Conservation (phyloP, 2,797 vertebrate species). For the Gobionotothen gibberifrons region DNA sequence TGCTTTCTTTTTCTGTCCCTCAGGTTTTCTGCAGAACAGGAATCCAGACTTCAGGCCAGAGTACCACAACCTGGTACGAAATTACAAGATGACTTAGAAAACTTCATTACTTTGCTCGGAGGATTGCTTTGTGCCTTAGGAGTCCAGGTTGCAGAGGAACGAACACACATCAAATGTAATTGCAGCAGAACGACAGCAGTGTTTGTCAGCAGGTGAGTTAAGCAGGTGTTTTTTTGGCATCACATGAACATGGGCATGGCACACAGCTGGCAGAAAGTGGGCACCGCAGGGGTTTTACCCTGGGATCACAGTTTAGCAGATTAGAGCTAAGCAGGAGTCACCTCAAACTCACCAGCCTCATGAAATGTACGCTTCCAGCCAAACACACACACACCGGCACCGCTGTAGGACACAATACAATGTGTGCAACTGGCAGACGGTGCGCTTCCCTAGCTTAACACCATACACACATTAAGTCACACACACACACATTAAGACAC, state of each 20-base stretch:
- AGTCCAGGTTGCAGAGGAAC: not conserved
- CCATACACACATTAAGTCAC: slow-evolving; percentile 58
- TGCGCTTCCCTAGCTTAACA: slow-evolving; percentile 51
- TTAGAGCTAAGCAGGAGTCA: slow-evolving; percentile 58
- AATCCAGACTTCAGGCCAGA: slow-evolving; percentile 13
- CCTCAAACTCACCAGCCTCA: slow-evolving; percentile 46
- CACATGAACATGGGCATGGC: slow-evolving; percentile 13
- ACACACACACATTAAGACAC: slow-evolving; percentile 44
- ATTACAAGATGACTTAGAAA: not conserved
- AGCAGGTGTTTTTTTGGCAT: slow-evolving; percentile 39
- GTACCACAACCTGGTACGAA: not conserved
- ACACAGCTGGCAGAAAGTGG: slow-evolving; percentile 56
- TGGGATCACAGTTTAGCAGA: slow-evolving; percentile 63
- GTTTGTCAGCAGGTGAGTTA: slow-evolving; percentile 40
- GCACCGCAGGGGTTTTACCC: slow-evolving; percentile 35
- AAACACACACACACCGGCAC: slow-evolving; percentile 48
- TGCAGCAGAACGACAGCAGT: slow-evolving; percentile 2
- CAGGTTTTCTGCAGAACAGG: slow-evolving; percentile 51
- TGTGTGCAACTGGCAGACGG: slow-evolving; percentile 68
- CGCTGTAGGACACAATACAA: slow-evolving; percentile 75
- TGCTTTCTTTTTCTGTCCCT: slow-evolving; percentile 41
- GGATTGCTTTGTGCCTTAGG: slow-evolving; percentile 22
- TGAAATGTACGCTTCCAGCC: slow-evolving; percentile 31
- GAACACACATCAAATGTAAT: not conserved
- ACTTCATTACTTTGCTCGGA: slow-evolving; percentile 8